A percentile compares a stretch with the other conserved stretches of the same genome.
These are phyloP conservation scores for Theristicus caerulescens DNA, from an alignment of 2,113 vertebrate genomes.

Conservation along the genomic window DNA sequence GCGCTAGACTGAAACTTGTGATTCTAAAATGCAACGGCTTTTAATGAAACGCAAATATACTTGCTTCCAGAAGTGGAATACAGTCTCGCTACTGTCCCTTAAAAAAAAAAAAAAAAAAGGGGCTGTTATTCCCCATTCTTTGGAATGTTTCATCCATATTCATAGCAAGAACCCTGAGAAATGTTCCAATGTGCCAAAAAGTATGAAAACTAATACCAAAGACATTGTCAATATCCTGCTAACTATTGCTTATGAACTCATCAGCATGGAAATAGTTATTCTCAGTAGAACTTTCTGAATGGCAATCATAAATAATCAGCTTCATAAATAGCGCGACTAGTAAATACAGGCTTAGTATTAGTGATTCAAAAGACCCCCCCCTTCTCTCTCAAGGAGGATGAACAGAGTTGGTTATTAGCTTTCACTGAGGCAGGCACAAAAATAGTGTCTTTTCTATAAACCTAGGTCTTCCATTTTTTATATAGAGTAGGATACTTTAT, in stretches of 20 bases:
- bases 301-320: background rate
- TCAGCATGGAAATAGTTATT: background rate
- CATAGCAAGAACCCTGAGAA: background rate
- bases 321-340: background rate
- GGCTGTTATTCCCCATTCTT: background rate
- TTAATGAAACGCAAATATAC: background rate
- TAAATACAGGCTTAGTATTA: background rate
- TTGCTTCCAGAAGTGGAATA: background rate
- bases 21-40: background rate
- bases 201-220: constrained; percentile 24
- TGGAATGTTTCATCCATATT: constrained; percentile 4
- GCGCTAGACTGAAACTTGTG: background rate
- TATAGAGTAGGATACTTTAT: background rate
- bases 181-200: background rate
- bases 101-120: background rate
- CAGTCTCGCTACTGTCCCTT: background rate
- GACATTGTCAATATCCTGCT: background rate
- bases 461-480: background rate
- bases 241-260: background rate
- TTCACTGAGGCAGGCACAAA: background rate
- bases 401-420: background rate
- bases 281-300: background rate
- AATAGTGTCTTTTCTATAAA: background rate
- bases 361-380: background rate
- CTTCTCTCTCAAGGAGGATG: background rate